Percentiles rank a stretch among this genome's conserved stretches.
These are phyloP conservation scores for Thripadectes ignobilis DNA, from an alignment of 2,797 vertebrate species.

Conservation along the genomic window DNA sequence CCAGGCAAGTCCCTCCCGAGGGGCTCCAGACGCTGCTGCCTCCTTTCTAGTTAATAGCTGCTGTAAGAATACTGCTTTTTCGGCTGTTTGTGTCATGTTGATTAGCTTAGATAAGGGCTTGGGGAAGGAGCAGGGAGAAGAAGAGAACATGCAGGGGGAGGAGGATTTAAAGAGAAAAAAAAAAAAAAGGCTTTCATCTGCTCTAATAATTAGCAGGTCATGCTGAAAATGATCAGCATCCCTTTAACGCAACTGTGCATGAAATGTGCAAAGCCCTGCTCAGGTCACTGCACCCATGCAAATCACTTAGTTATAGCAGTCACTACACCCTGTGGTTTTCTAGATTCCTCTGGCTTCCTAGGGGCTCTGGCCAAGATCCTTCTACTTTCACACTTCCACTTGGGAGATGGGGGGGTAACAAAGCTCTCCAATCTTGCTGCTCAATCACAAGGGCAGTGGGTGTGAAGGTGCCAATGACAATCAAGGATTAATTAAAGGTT, in stretches of 20 bases:
- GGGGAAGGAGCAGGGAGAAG: neutral
- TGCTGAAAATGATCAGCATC: slow-evolving; percentile 54
- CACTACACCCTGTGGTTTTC: neutral
- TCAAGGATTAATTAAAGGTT: neutral
- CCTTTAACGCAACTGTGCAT: slow-evolving; percentile 44
- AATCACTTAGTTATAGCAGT: neutral
- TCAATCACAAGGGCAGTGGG: rapidly evolving
- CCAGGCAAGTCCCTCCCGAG: neutral
- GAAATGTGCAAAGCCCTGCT: slow-evolving; percentile 35
- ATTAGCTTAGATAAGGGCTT: slow-evolving; percentile 45
- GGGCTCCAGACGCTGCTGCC: neutral
- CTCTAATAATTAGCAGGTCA: slow-evolving; percentile 65
- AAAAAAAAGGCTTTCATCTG: slow-evolving; percentile 32
- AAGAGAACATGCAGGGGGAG: neutral
- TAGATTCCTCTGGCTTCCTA: neutral
- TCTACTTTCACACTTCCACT: neutral
- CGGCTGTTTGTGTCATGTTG: slow-evolving; percentile 2
- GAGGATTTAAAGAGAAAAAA: neutral
- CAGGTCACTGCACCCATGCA: slow-evolving; percentile 44
- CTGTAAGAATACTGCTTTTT: slow-evolving; percentile 19
- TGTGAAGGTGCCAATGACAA: neutral
- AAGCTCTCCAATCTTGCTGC: neutral
- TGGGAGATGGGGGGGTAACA: rapidly evolving
- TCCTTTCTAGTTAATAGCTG: slow-evolving; percentile 29
- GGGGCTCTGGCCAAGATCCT: neutral